A percentile compares a stretch with the other conserved stretches of the same genome.
Evolutionary conservation across 2,113 vertebrate species (phyloP).

Genomic region (Ascaphus truei): DNA sequence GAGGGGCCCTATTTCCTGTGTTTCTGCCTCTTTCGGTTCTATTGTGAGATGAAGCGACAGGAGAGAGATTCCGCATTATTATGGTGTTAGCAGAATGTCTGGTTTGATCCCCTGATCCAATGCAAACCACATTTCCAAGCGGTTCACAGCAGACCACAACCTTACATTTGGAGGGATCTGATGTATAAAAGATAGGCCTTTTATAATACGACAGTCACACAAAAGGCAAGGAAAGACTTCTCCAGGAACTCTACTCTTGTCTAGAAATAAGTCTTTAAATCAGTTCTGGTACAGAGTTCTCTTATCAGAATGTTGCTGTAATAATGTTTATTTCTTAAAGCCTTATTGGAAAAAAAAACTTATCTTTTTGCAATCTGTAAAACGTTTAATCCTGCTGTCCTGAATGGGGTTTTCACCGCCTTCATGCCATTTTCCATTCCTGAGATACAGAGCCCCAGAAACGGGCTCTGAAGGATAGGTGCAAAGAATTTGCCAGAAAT

Average conservation of each 20-base stretch:
- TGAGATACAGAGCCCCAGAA: no score
- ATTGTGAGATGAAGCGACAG: neutral
- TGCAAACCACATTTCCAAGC: neutral
- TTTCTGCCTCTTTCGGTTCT: no score
- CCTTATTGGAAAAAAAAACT: neutral
- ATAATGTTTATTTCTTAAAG: neutral
- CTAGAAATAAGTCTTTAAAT: neutral
- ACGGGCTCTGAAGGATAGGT: no score
- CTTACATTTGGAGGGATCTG: neutral
- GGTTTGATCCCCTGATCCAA: neutral
- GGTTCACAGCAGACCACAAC: neutral
- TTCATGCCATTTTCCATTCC: no score
- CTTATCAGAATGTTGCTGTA: neutral
- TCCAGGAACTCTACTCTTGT: neutral
- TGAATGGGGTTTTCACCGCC: no score
- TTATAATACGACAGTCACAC: neutral
- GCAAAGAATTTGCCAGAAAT: neutral
- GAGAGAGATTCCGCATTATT: neutral
- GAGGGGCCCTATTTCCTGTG: conserved; percentile 45
- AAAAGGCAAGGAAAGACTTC: neutral
- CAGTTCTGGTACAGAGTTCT: neutral
- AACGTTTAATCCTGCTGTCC: no score
- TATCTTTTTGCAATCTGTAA: neutral
- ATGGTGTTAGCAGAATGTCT: neutral
- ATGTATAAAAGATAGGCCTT: no score